These are phyloP conservation scores for Achlya flavicornis DNA, from an alignment of 2,888 invertebrate genomes.

Conservation along the genomic window DNA sequence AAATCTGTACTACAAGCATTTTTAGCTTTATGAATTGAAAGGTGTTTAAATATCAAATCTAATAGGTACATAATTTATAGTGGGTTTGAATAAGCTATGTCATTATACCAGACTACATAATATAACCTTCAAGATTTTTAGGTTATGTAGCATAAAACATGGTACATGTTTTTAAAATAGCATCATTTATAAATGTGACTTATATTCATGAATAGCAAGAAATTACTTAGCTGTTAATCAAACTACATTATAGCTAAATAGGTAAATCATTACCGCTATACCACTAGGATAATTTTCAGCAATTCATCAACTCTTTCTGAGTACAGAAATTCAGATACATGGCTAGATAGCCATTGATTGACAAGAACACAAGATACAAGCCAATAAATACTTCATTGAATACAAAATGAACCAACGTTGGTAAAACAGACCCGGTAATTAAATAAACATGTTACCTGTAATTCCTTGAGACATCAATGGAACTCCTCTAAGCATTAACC, in stretches of 20 bases:
- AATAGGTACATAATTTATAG: neutral
- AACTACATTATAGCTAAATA: neutral
- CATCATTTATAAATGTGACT: neutral
- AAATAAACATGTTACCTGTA: conserved; percentile 62
- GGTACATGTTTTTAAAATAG: neutral
- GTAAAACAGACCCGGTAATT: conserved; percentile 18
- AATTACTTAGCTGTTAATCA: neutral
- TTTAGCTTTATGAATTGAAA: too few relatives aligned
- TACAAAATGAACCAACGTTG: neutral
- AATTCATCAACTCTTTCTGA: too few relatives aligned
- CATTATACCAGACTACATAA: neutral
- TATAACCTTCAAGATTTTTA: conserved; percentile 5
- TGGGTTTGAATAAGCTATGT: neutral
- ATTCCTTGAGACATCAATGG: conserved; percentile 68
- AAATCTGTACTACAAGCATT: too few relatives aligned
- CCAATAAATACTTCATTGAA: neutral
- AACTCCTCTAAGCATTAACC: conserved; percentile 78
- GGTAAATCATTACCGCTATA: too few relatives aligned
- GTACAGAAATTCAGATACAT: too few relatives aligned
- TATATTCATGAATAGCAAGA: neutral
- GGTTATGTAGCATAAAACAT: conserved; percentile 3
- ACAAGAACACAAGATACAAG: too few relatives aligned
- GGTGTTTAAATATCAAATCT: neutral
- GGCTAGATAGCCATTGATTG: too few relatives aligned
- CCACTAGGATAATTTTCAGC: too few relatives aligned